phyloP scores from a whole-genome alignment of 2,113 vertebrate species.

The Tetraodon nigroviridis region DNA sequence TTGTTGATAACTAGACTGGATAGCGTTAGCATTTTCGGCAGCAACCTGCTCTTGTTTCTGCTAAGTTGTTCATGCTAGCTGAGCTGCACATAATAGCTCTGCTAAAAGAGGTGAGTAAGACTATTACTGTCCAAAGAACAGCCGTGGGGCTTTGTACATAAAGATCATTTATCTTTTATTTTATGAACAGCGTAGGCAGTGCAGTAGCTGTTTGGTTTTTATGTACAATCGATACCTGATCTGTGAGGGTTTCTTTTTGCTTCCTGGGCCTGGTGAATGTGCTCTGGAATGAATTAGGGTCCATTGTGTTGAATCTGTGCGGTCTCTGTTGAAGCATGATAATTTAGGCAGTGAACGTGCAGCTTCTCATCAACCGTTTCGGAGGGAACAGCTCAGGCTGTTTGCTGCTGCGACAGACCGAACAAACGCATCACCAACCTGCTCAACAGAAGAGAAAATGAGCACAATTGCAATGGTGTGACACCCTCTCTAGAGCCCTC shows the following conservation, averaged over 20 bases:
- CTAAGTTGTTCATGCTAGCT: too few relatives aligned
- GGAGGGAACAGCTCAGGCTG: slow-evolving; percentile 46
- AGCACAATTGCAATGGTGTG: background rate
- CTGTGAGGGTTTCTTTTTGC: background rate
- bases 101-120: too few relatives aligned
- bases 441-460: slow-evolving; percentile 2
- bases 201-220: background rate
- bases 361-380: slow-evolving; percentile 49
- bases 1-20: too few relatives aligned
- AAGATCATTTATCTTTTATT: too few relatives aligned
- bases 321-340: slow-evolving; percentile 50
- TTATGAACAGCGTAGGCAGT: too few relatives aligned
- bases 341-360: slow-evolving; percentile 59
- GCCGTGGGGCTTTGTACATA: too few relatives aligned
- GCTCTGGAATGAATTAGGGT: slow-evolving; percentile 19
- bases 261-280: slow-evolving; percentile 8
- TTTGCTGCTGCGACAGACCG: slow-evolving; percentile 23
- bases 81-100: too few relatives aligned
- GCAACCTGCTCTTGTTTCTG: too few relatives aligned
- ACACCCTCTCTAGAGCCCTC: background rate
- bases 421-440: slow-evolving; percentile 23
- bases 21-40: too few relatives aligned
- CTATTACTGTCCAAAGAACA: too few relatives aligned
- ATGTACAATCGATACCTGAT: background rate
- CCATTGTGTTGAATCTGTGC: slow-evolving; percentile 46